A percentile compares a stretch with the other conserved stretches of the same genome.
These are phyloP conservation scores for Hymenochirus boettgeri DNA, from an alignment of 2,113 vertebrate genomes.

Conservation along the genomic window DNA sequence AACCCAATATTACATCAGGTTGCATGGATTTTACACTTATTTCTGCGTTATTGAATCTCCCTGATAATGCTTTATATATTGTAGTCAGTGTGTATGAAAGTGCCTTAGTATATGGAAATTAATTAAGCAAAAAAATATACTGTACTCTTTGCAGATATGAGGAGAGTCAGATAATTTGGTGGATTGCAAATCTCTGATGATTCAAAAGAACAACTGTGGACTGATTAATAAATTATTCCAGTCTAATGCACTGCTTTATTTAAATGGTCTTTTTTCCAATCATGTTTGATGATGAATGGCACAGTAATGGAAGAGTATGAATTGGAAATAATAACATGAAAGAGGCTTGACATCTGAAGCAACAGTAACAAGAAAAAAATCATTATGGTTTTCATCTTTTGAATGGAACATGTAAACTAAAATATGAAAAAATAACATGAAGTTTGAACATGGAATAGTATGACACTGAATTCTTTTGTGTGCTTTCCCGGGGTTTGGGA, in stretches of 20 bases:
- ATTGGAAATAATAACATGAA: background rate
- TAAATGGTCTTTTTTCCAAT: background rate
- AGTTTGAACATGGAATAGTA: too few relatives aligned
- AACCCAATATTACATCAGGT: too few relatives aligned
- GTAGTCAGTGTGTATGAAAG: background rate
- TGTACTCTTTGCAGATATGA: background rate
- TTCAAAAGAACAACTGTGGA: constrained; percentile 3
- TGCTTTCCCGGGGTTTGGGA: too few relatives aligned
- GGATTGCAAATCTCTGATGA: constrained; percentile 2
- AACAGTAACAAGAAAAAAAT: too few relatives aligned
- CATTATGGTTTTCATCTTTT: too few relatives aligned
- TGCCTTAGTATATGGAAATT: background rate
- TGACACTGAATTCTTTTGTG: too few relatives aligned
- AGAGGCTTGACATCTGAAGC: background rate
- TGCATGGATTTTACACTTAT: too few relatives aligned
- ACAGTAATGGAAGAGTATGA: background rate
- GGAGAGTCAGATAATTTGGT: background rate
- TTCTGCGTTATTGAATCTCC: too few relatives aligned
- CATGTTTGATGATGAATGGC: background rate
- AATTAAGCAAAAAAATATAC: background rate
- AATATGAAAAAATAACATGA: too few relatives aligned
- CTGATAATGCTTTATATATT: too few relatives aligned
- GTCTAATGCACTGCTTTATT: constrained; percentile 7
- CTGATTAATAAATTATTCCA: constrained; percentile 6
- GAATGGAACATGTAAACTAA: too few relatives aligned